phyloP scores from a whole-genome alignment of 53 echinoderm and acorn worm species.

The Echinometra lucunter region DNA sequence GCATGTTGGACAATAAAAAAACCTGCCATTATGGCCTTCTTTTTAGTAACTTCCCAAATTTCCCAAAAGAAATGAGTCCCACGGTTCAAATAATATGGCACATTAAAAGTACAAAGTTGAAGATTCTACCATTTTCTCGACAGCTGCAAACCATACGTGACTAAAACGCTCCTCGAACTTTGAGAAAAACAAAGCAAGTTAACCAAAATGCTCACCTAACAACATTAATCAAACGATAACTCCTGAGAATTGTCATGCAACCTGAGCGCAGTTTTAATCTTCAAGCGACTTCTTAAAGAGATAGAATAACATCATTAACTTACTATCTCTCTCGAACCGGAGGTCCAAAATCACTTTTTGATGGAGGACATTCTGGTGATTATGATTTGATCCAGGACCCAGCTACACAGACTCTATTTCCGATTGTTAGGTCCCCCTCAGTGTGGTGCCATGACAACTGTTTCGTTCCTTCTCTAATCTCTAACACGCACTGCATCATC shows the following conservation, averaged over 20 bases:
- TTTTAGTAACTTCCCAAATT: neutral
- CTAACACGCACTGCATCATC: neutral
- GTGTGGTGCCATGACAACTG: slow-evolving; percentile 9
- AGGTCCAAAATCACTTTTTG: slow-evolving; percentile 12
- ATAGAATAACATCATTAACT: slow-evolving; percentile 1
- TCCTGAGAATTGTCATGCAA: neutral
- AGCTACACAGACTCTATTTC: slow-evolving; percentile 12
- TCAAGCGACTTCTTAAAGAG: neutral
- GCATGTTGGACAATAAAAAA: no score
- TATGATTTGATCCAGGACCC: neutral
- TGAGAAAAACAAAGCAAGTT: neutral
- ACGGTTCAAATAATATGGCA: neutral
- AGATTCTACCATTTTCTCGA: neutral
- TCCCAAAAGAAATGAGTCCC: neutral
- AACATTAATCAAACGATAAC: neutral
- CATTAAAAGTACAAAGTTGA: neutral
- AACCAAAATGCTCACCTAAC: neutral
- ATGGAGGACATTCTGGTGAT: neutral
- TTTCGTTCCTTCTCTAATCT: neutral
- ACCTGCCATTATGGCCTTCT: neutral
- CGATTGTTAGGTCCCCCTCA: neutral
- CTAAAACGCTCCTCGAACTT: neutral
- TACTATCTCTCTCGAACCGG: neutral
- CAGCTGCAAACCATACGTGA: slow-evolving; percentile 14
- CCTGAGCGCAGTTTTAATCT: neutral